Conservation (phyloP, 2,888 invertebrate species). For the Autographa pulchrina region DNA sequence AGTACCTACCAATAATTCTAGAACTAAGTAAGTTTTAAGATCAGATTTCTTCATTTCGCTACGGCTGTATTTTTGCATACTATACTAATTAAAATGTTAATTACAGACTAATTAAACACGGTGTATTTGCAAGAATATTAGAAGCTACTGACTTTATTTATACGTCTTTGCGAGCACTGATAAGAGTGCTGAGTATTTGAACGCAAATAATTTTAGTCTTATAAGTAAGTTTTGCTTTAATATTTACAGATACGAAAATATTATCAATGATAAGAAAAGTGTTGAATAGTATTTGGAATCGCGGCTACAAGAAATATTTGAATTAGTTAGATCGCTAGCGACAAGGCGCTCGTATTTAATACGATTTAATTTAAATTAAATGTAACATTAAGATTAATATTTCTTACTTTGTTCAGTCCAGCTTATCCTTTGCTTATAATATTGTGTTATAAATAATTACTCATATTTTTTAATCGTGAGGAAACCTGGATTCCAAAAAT, state of each 20-base stretch:
- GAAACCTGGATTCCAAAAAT: too few relatives aligned
- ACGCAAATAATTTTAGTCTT: conserved; percentile 10
- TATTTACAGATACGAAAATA: conserved; percentile 7
- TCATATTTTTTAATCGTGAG: too few relatives aligned
- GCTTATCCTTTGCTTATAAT: too few relatives aligned
- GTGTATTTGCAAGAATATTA: neutral
- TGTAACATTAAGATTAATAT: too few relatives aligned
- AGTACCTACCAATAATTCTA: too few relatives aligned
- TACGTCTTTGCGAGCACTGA: neutral
- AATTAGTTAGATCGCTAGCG: neutral
- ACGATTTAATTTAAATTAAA: neutral
- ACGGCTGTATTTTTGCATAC: neutral
- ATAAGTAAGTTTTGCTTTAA: neutral
- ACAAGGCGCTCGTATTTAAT: neutral
- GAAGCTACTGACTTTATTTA: conserved; percentile 1
- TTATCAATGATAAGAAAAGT: neutral
- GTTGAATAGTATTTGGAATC: neutral
- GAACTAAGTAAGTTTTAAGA: neutral
- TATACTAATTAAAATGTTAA: neutral
- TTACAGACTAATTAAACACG: neutral
- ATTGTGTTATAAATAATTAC: too few relatives aligned
- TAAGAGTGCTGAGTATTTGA: neutral
- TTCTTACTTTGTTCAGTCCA: too few relatives aligned
- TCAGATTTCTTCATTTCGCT: neutral
- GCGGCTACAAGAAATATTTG: neutral